Evolutionary conservation across 2,797 vertebrate genomes (phyloP).

Genomic region (Betta splendens): DNA sequence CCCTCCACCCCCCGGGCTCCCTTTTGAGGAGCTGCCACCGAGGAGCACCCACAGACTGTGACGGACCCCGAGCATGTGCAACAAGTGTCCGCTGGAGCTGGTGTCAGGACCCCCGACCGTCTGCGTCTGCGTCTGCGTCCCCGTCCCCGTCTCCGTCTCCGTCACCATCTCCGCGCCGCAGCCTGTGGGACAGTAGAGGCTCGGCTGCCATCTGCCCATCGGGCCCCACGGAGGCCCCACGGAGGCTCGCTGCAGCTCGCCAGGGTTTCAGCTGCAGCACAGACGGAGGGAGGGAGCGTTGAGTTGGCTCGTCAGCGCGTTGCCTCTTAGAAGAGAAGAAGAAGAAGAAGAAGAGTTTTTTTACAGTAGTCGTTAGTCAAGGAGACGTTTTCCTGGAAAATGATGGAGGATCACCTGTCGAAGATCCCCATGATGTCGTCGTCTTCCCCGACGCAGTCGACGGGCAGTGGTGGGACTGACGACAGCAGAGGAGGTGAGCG

Average conservation of each 20-base stretch:
- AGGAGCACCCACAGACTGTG: slow-evolving; percentile 67
- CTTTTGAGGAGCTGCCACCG: slow-evolving; percentile 76
- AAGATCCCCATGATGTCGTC: slow-evolving; percentile 75
- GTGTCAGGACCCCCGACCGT: slow-evolving; percentile 40
- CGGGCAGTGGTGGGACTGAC: slow-evolving; percentile 75
- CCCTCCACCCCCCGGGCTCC: slow-evolving; percentile 51
- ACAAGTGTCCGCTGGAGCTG: slow-evolving; percentile 52
- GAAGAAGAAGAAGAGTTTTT: neutral
- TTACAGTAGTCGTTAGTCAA: neutral
- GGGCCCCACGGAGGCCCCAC: too few relatives aligned
- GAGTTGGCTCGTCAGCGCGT: too few relatives aligned
- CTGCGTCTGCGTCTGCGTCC: too few relatives aligned
- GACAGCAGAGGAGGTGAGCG: slow-evolving; percentile 84
- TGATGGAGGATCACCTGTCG: slow-evolving; percentile 77
- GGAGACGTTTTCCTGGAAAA: slow-evolving; percentile 25
- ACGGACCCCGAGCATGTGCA: slow-evolving; percentile 51
- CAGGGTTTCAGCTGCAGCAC: too few relatives aligned
- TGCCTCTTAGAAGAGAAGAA: slow-evolving; percentile 20
- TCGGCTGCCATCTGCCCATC: slow-evolving; percentile 51
- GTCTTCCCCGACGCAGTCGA: slow-evolving; percentile 76
- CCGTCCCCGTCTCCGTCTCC: too few relatives aligned
- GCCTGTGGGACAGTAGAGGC: slow-evolving; percentile 30
- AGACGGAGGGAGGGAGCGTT: too few relatives aligned
- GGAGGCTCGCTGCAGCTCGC: slow-evolving; percentile 3
- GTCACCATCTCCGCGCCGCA: slow-evolving; percentile 32